Evolutionary conservation across 2,888 invertebrate genomes (phyloP).

Genomic region (Bursaphelenchus okinawaensis): DNA sequence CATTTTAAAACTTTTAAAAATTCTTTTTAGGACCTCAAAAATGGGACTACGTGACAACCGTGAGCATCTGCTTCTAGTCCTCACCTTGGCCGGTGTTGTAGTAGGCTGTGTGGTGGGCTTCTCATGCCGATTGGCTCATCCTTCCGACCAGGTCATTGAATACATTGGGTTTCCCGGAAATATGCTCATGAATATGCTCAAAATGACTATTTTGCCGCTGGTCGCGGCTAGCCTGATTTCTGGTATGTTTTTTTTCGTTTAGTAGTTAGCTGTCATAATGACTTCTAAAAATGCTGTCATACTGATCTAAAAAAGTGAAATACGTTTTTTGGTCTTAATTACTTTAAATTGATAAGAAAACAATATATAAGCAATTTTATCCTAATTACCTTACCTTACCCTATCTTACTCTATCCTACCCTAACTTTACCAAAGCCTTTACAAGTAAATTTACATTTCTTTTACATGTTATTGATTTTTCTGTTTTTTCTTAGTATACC

Average conservation of each 20-base stretch:
- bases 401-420: too few species aligned
- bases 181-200: slow-evolving; percentile 67
- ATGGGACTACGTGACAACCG: slow-evolving; percentile 9
- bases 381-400: too few species aligned
- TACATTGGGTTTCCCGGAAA: slow-evolving; percentile 67
- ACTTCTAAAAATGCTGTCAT: too few species aligned
- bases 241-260: slow-evolving; percentile 60
- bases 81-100: slow-evolving; percentile 64
- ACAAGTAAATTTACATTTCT: too few species aligned
- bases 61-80: slow-evolving; percentile 63
- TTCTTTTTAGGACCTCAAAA: background rate
- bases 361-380: too few species aligned
- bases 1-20: background rate
- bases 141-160: background rate
- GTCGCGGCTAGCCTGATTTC: slow-evolving; percentile 67
- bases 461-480: too few species aligned
- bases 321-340: too few species aligned
- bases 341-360: too few species aligned
- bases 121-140: slow-evolving; percentile 53
- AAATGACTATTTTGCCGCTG: slow-evolving; percentile 68
- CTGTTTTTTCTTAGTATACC: too few species aligned
- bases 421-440: too few species aligned
- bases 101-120: slow-evolving; percentile 64
- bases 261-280: too few species aligned
- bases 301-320: too few species aligned